phyloP scores from a whole-genome alignment of 2,888 invertebrate genomes.

The Nebria brevicollis region DNA sequence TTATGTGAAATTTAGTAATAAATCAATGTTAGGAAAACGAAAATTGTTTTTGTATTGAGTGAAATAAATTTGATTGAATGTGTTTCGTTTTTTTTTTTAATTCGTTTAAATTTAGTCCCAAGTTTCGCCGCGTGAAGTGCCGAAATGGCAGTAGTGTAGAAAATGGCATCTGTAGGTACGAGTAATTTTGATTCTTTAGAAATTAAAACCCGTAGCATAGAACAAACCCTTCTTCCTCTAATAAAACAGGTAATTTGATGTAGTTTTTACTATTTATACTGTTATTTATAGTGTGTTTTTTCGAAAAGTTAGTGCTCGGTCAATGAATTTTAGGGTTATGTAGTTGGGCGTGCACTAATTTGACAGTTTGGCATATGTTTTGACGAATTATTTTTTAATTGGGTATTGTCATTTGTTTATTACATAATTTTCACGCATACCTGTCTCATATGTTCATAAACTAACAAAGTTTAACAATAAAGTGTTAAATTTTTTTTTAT shows the following conservation, averaged over 20 bases:
- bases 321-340: conserved; percentile 44
- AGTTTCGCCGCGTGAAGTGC: conserved; percentile 6
- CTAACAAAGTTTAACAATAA: conserved; percentile 18
- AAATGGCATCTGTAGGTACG: conserved; percentile 69
- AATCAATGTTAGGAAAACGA: conserved; percentile 65
- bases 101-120: conserved; percentile 11
- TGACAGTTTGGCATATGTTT: conserved; percentile 34
- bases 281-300: conserved; percentile 13
- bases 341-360: conserved; percentile 41
- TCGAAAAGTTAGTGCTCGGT: background rate
- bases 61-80: background rate
- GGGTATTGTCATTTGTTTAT: conserved; percentile 31
- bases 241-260: conserved; percentile 85
- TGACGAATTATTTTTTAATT: conserved; percentile 32
- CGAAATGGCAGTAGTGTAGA: conserved; percentile 58
- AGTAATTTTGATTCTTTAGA: conserved; percentile 73
- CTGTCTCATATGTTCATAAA: conserved; percentile 20
- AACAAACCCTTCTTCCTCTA: conserved; percentile 91
- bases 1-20: conserved; percentile 64
- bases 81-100: background rate
- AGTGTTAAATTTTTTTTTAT: background rate
- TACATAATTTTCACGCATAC: conserved; percentile 34
- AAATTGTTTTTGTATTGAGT: conserved; percentile 53
- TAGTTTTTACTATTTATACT: conserved; percentile 22
- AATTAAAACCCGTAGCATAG: conserved; percentile 94